Percentiles rank a stretch among this genome's conserved stretches.
Conservation (phyloP, 2,888 invertebrate genomes). For the Heliconius ethilla region DNA sequence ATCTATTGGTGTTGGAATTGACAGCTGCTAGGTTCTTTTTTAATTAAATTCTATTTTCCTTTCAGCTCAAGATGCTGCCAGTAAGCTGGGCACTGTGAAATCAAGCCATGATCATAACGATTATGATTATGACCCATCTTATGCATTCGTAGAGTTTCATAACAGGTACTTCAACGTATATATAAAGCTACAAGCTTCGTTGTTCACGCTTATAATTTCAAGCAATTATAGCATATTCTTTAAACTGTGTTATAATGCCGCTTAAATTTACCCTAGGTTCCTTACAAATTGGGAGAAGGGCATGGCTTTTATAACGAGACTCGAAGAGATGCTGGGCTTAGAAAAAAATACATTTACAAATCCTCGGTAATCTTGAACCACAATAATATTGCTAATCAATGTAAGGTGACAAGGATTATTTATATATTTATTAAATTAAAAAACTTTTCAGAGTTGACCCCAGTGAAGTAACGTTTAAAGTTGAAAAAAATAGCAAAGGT, state of each 20-base stretch:
- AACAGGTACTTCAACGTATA: constrained; percentile 79
- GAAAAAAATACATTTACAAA: constrained; percentile 84
- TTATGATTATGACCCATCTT: constrained; percentile 87
- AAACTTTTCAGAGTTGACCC: constrained; percentile 84
- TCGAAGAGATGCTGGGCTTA: constrained; percentile 86
- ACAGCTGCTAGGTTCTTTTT: neutral
- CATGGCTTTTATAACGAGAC: constrained; percentile 85
- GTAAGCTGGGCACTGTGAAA: constrained; percentile 53
- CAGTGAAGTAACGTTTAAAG: constrained; percentile 90
- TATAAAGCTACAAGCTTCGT: neutral
- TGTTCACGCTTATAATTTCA: neutral
- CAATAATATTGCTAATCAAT: constrained; percentile 27
- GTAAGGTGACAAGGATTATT: neutral
- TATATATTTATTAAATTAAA: constrained; percentile 29
- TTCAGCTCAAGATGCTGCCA: constrained; percentile 62
- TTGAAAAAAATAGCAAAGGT: constrained; percentile 84
- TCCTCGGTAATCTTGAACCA: constrained; percentile 77
- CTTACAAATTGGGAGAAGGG: constrained; percentile 87
- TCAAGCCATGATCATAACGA: constrained; percentile 78
- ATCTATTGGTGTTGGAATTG: neutral
- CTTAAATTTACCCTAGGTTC: constrained; percentile 57
- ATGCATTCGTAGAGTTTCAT: constrained; percentile 89
- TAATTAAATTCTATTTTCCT: constrained; percentile 43
- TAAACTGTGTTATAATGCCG: constrained; percentile 27
- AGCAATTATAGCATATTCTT: neutral